Percentiles rank a stretch among this genome's conserved stretches.
phyloP scores from a whole-genome alignment of 1,140 invertebrate genomes.

The Phymastichus coffea region DNA sequence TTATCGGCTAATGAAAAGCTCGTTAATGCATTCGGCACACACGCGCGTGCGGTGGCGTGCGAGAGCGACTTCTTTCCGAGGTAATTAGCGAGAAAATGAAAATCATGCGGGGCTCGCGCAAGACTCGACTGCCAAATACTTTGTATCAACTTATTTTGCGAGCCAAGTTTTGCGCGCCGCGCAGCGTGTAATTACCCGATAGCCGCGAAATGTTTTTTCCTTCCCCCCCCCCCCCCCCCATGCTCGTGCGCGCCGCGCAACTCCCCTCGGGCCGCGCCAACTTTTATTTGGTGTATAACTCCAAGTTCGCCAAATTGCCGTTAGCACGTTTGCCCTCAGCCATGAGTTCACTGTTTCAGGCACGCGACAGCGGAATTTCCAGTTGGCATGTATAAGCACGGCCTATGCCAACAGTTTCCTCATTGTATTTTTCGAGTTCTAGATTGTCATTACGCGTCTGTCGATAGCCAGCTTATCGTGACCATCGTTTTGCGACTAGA shows the following conservation, averaged over 20 bases:
- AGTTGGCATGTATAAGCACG: no score
- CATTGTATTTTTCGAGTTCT: no score
- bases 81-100: conserved; percentile 12
- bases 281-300: conserved; percentile 6
- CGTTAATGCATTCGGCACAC: background rate
- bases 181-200: conserved; percentile 10
- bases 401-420: no score
- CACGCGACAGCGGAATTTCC: no score
- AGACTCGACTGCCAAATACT: conserved; percentile 1
- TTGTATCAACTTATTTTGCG: background rate
- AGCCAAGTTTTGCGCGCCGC: background rate
- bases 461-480: no score
- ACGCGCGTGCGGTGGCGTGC: background rate
- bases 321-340: background rate
- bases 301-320: background rate
- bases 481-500: no score
- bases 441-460: no score
- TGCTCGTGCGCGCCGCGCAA: no score
- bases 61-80: conserved; percentile 3
- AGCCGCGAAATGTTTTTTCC: conserved; percentile 1
- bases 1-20: conserved; percentile 11
- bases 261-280: background rate
- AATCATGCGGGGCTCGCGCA: conserved; percentile 10
- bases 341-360: background rate
- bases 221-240: no score